phyloP scores from a whole-genome alignment of 2,113 vertebrate genomes.

The Odocoileus hemionus region DNA sequence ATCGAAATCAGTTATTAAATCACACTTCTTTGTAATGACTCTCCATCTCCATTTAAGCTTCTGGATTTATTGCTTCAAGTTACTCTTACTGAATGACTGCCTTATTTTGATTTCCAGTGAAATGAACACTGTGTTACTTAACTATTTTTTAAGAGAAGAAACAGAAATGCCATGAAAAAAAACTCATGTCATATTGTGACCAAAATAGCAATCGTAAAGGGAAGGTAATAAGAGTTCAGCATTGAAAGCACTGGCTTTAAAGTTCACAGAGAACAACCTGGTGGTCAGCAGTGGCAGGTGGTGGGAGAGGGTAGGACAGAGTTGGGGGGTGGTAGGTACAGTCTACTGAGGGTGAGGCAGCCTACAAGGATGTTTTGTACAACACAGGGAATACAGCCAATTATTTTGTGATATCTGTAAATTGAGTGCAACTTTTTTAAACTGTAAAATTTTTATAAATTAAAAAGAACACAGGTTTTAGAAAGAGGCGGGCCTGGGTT shows the following conservation, averaged over 20 bases:
- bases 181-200: neutral
- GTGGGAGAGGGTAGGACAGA: neutral
- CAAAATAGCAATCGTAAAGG: neutral
- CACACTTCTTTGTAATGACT: slow-evolving; percentile 20
- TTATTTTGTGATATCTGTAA: neutral
- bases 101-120: neutral
- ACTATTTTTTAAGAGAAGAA: neutral
- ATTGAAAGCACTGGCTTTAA: neutral
- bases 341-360: neutral
- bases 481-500: neutral
- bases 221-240: neutral
- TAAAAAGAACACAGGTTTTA: neutral
- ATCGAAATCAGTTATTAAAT: slow-evolving; percentile 32
- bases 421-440: neutral
- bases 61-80: neutral
- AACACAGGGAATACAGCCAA: neutral
- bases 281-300: neutral
- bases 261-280: neutral
- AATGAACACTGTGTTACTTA: neutral
- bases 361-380: neutral
- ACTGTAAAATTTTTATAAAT: neutral
- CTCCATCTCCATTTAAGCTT: neutral
- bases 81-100: neutral
- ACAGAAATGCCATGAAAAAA: neutral
- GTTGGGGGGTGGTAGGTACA: neutral